A percentile compares a stretch with the other conserved stretches of the same genome.
These are phyloP conservation scores for Sceliomorpha sp. DNA, from an alignment of 2,888 invertebrate species.

Conservation along the genomic window DNA sequence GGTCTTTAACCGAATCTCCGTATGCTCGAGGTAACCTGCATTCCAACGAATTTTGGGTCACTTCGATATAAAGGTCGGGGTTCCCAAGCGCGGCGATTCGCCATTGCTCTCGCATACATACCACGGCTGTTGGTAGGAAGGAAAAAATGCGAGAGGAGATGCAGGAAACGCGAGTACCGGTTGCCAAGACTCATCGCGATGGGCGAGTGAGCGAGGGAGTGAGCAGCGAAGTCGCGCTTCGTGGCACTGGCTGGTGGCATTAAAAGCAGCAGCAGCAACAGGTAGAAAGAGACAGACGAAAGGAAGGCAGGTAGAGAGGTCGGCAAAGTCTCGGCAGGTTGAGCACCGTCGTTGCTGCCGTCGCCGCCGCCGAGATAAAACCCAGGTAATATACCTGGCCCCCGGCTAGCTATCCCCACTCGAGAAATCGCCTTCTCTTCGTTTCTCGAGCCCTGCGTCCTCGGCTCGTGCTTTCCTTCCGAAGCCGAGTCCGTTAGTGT, in stretches of 20 bases:
- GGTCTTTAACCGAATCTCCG: too few species aligned
- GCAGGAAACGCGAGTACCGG: conserved; percentile 43
- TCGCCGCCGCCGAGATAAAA: conserved; percentile 60
- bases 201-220: conserved; percentile 4
- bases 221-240: neutral
- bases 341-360: conserved; percentile 65
- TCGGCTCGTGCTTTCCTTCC: conserved; percentile 62
- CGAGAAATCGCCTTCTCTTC: conserved; percentile 56
- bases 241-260: neutral
- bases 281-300: conserved; percentile 29
- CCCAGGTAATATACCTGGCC: conserved; percentile 67
- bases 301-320: conserved; percentile 36
- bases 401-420: conserved; percentile 63
- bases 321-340: conserved; percentile 55
- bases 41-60: conserved; percentile 24
- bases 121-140: conserved; percentile 15
- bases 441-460: conserved; percentile 36
- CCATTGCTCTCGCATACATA: conserved; percentile 16
- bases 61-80: conserved; percentile 14
- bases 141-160: conserved; percentile 37
- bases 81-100: neutral
- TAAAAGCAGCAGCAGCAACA: conserved; percentile 16
- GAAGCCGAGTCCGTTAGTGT: conserved; percentile 37
- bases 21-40: too few species aligned
- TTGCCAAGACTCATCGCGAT: conserved; percentile 23